phyloP scores from a whole-genome alignment of 2,888 invertebrate genomes.

The Anthophora plumipes region DNA sequence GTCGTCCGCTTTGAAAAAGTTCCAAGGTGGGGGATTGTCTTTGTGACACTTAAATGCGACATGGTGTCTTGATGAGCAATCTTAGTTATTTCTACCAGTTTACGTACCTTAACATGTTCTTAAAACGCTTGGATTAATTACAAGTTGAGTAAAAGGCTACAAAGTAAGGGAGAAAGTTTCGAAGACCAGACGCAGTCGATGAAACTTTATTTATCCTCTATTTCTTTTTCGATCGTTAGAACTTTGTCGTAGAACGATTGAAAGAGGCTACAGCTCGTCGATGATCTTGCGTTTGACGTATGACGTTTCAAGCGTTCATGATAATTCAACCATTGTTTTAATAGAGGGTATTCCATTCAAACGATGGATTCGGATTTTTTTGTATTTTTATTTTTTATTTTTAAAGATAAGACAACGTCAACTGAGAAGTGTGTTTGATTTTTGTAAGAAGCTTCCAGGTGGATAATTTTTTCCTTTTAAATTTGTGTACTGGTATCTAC shows the following conservation, averaged over 20 bases:
- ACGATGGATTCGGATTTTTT: not conserved
- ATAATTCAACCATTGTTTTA: slow-evolving; percentile 23
- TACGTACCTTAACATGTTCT: slow-evolving; percentile 63
- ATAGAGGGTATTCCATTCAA: not conserved
- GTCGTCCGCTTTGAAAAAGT: slow-evolving; percentile 50
- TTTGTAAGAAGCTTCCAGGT: not conserved
- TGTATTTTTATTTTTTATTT: not conserved
- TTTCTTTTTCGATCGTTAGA: slow-evolving; percentile 1
- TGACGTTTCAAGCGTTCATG: slow-evolving; percentile 16
- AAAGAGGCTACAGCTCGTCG: slow-evolving; percentile 28
- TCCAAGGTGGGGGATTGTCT: slow-evolving; percentile 68
- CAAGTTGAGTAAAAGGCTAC: slow-evolving; percentile 49
- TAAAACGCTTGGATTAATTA: slow-evolving; percentile 53
- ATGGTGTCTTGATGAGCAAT: slow-evolving; percentile 70
- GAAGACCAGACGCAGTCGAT: slow-evolving; percentile 7
- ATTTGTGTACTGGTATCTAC: too few relatives aligned
- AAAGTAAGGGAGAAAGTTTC: slow-evolving; percentile 47
- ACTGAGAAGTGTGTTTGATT: not conserved
- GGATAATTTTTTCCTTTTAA: too few relatives aligned
- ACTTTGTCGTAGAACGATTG: slow-evolving; percentile 21
- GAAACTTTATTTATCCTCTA: not conserved
- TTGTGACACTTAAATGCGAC: slow-evolving; percentile 67
- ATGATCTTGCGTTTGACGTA: slow-evolving; percentile 25
- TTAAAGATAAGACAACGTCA: slow-evolving; percentile 8
- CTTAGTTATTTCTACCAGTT: slow-evolving; percentile 67